Base-by-base conservation (phyloP, 35 echinoderm and acorn worm genomes). In the Nesometra sesokonis region DNA sequence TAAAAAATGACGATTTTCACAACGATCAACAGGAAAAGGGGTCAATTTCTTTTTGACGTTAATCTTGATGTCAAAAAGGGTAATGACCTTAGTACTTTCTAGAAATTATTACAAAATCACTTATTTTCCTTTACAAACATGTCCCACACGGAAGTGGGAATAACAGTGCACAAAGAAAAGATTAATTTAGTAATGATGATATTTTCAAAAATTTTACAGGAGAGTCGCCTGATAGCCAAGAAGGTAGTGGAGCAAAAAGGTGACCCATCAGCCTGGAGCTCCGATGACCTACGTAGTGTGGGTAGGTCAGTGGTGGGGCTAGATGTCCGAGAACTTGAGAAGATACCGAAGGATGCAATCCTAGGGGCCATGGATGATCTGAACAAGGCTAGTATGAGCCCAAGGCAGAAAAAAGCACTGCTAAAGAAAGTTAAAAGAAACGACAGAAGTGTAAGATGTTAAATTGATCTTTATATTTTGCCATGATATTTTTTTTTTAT, bases 291-390 rank as follows among this genome's bases (percentile, higher is more conserved):
- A 8, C 46, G 30, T 13, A 78, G 34, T 0, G 46, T 90, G 0
- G 89, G 89, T 27, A 77, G 78, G 57, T 83, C 84, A 13, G 89
- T 83, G 1, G 34, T 30, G 21, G 89, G 89, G 29, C 83, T 90
- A 0, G 82, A 90, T 33, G 77, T 90, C n/a, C 47, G 43, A 33
- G 89, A 90, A 34, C 47, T 90, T 30, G 67, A 85, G 77, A 84
- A 79, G 80, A 84, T 90, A 31, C 89, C 89, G 0, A 39, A 30
- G n/a, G 34, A 77, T 27, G 84, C 82, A 30, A 47, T 90, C 17
- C 21, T 30, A 47, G 36, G 38, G 8, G 35, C 89, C 29, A 83
- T 90, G 77, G 34, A 83, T 47, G 83, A 90, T 31, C 39, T 90
- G 15, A n/a, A 83, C 30, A 23, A 80, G 35, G 76, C 82, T 32